Conservation (phyloP, 1,140 invertebrate species). For the Elysia chlorotica region DNA sequence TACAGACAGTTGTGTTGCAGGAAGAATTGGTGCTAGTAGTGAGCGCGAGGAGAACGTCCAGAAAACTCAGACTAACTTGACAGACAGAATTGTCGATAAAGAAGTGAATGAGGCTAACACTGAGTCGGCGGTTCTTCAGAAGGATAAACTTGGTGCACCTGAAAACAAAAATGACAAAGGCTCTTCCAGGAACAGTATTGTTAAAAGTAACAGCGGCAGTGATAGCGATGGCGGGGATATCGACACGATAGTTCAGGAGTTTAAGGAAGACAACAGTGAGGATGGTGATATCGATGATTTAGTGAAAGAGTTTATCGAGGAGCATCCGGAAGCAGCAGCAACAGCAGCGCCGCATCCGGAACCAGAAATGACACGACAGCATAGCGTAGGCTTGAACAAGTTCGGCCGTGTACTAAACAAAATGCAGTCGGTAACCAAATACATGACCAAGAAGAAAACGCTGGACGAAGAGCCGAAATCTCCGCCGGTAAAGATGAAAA, state of each 20-base stretch:
- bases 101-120: background rate
- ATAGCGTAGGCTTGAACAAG: background rate
- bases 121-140: background rate
- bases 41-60: no score
- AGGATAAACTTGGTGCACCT: background rate
- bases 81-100: no score
- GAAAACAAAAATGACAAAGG: background rate
- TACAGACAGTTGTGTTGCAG: no score
- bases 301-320: constrained; percentile 2
- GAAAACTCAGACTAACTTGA: no score
- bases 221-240: constrained; percentile 23
- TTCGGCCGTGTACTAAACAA: constrained; percentile 13
- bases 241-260: constrained; percentile 16
- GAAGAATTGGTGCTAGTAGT: no score
- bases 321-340: no score
- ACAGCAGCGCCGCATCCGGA: no score
- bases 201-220: constrained; percentile 1
- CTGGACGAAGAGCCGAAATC: background rate
- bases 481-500: background rate
- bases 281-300: constrained; percentile 1
- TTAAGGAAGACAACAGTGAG: background rate
- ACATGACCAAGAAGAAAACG: constrained; percentile 7
- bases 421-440: constrained; percentile 20
- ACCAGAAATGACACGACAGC: background rate
- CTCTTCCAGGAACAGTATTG: background rate